Percentiles rank a stretch among this genome's conserved stretches.
phyloP scores from a whole-genome alignment of 2,797 vertebrate species.

The Sebastes nivosus region DNA sequence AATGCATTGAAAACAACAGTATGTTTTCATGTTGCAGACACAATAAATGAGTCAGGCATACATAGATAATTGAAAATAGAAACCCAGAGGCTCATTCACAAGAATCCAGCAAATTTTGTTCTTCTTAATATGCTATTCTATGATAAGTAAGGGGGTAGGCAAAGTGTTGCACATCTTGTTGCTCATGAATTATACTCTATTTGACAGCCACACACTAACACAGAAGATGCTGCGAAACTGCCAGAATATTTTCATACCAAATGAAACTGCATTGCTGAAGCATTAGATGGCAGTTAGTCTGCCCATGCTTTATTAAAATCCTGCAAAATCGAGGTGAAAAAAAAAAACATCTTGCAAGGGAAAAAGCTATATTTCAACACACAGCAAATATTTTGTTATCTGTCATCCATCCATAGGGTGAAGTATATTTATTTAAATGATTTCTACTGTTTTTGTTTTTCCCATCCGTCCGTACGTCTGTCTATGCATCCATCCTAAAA shows the following conservation, averaged over 20 bases:
- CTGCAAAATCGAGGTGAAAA: conserved; percentile 21
- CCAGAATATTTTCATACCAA: conserved; percentile 56
- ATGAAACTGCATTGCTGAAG: conserved; percentile 43
- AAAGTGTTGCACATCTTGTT: conserved; percentile 53
- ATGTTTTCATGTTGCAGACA: conserved; percentile 3
- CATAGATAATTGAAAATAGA: conserved; percentile 52
- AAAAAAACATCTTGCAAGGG: neutral
- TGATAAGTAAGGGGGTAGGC: conserved; percentile 44
- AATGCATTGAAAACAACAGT: conserved; percentile 9
- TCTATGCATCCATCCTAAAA: neutral
- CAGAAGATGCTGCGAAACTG: conserved; percentile 46
- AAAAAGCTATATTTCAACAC: conserved; percentile 17
- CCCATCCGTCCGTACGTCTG: neutral
- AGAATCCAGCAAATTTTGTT: conserved; percentile 43
- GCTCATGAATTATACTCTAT: conserved; percentile 71
- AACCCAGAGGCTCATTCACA: conserved; percentile 54
- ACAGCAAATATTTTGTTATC: conserved; percentile 4
- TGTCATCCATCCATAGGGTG: conserved; percentile 14
- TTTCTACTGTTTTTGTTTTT: conserved; percentile 5
- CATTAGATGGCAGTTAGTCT: conserved; percentile 30
- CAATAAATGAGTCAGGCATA: conserved; percentile 32
- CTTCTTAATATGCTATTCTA: conserved; percentile 47
- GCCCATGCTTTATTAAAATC: conserved; percentile 52
- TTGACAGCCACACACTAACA: conserved; percentile 55
- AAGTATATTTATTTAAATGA: conserved; percentile 15